Base-by-base conservation (phyloP, 2,113 vertebrate genomes). In the Pongo abelii region DNA sequence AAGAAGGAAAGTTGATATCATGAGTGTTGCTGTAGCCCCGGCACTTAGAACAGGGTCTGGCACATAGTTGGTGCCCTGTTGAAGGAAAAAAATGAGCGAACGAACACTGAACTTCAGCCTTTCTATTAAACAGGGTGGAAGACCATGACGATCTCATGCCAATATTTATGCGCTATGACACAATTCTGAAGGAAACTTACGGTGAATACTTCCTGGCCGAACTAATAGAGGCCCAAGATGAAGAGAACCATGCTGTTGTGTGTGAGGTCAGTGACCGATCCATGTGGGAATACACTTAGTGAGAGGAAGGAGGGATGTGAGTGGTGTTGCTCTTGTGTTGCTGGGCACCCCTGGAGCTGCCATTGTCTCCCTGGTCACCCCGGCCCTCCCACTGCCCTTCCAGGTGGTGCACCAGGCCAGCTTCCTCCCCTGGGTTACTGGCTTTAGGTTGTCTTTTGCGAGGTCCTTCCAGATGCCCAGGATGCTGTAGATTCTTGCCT, bases 141-240 rank as follows among this genome's bases (percentile, higher is more conserved):
- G 99, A 99, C 96, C 98, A 99, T 6, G 99, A 99, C 23, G 99
- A 99, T 96, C 98, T 99, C 83, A 96, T 98, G 96, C 93, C 95
- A 27, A 96, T 99, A 40, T 98, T 99, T 97, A 83, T 97, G 10
- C 97, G 72, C 85, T 98, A 99, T 67, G 98, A 95, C n/a, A 98
- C 97, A 40, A 81, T 97, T 22, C 96, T 98, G 96, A 98, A 97
- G 46, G 89, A 97, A 86, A 97, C 46, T 0, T 98, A 98, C 0
- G 98, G 97, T 1, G 98, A 99, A 1, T 99, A 98, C 98, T 98
- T 98, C 84, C 98, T 99, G 97, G 97, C 98, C 46, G 99, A 99
- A 64, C 96, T 99, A 46, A 98, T 99, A 25, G 98, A 99, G 85
- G 78, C 89, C 10, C 99, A 99, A 92, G 98, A 99, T 7, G 97